These are phyloP conservation scores for Habropoda laboriosa DNA, from an alignment of 1,140 invertebrate genomes.

Conservation along the genomic window DNA sequence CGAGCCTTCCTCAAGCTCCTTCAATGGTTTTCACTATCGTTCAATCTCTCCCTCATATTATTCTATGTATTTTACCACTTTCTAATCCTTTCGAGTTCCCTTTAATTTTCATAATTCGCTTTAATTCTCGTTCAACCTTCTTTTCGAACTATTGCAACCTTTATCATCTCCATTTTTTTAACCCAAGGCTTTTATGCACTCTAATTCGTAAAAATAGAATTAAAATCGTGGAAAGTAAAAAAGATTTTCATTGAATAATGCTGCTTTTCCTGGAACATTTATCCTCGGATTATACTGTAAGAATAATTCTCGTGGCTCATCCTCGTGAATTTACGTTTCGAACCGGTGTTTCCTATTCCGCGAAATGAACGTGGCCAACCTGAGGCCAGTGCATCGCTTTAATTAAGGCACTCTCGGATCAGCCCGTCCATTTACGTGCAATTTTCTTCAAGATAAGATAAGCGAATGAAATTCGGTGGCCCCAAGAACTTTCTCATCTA, in stretches of 20 bases:
- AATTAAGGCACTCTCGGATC: conserved; percentile 53
- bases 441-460: conserved; percentile 51
- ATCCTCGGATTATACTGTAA: neutral
- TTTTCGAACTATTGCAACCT: neutral
- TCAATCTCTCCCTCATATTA: neutral
- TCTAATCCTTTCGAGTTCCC: neutral
- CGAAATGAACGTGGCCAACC: conserved; percentile 20
- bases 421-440: conserved; percentile 42
- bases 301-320: neutral
- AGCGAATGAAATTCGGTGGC: conserved; percentile 44
- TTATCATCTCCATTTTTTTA: neutral
- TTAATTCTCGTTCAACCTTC: neutral
- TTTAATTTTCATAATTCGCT: neutral
- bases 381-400: conserved; percentile 42
- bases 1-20: neutral
- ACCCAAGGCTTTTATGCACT: no score
- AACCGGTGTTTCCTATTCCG: conserved; percentile 24
- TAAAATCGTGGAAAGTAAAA: no score
- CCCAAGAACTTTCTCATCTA: conserved; percentile 33
- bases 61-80: neutral
- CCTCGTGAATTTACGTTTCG: neutral
- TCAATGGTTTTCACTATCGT: neutral
- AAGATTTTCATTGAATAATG: no score
- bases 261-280: no score
- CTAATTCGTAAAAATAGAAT: no score